Conservation (phyloP, 2,113 vertebrate species). For the Brachyistius frenatus region DNA sequence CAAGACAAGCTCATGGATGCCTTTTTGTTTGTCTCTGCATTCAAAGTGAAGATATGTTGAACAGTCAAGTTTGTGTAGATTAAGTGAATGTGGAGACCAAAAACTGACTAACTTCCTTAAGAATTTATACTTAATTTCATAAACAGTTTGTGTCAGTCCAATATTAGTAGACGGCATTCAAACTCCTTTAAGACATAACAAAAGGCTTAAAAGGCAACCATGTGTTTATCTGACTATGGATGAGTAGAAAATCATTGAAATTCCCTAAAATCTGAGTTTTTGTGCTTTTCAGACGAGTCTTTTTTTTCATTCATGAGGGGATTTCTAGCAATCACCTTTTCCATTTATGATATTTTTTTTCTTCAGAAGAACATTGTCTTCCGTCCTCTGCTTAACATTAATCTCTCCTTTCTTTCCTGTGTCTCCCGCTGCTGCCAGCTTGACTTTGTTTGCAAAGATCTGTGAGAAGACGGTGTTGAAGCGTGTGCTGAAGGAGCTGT, state of each 20-base stretch:
- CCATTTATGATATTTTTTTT: neutral
- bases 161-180: neutral
- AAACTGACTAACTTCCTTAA: too few species aligned
- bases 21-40: neutral
- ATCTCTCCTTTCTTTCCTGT: neutral
- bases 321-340: slow-evolving; percentile 8
- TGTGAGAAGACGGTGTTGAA: slow-evolving; percentile 99
- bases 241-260: neutral
- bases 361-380: neutral
- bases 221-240: neutral
- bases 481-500: slow-evolving; percentile 97
- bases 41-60: neutral
- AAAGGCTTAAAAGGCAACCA: neutral
- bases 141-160: neutral
- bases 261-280: neutral
- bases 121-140: neutral
- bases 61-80: neutral
- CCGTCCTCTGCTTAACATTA: slow-evolving; percentile 30
- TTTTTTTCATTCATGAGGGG: neutral
- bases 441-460: slow-evolving; percentile 98
- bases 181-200: neutral
- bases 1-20: neutral
- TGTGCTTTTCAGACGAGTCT: neutral
- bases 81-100: neutral
- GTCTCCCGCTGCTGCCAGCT: slow-evolving; percentile 75